These are phyloP conservation scores for Orgyia antiqua DNA, from an alignment of 2,888 invertebrate species.

Conservation along the genomic window DNA sequence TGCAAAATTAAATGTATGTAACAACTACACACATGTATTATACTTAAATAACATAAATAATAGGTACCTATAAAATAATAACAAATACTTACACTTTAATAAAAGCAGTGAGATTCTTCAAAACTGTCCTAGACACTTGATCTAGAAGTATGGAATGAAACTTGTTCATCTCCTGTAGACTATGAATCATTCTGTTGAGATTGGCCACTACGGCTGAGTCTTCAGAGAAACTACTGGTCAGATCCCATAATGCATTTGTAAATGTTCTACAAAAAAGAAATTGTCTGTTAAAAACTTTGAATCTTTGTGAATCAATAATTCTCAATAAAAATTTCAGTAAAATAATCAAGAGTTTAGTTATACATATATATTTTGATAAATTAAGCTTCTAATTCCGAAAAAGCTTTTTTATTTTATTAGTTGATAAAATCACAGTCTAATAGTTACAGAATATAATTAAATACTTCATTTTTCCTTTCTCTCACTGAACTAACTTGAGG, in stretches of 20 bases:
- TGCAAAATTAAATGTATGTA: no score
- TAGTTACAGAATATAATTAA: no score
- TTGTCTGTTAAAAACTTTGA: no score
- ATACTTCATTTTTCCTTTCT: no score
- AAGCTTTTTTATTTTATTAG: no score
- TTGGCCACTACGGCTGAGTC: constrained; percentile 90
- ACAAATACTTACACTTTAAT: constrained; percentile 86
- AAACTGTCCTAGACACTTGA: constrained; percentile 93
- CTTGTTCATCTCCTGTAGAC: constrained; percentile 94
- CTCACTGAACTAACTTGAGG: no score
- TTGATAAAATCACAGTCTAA: no score
- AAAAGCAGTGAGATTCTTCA: constrained; percentile 93
- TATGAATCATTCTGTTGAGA: constrained; percentile 80
- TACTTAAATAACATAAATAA: no score
- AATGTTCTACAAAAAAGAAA: constrained; percentile 79
- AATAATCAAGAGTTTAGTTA: no score
- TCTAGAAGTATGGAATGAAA: constrained; percentile 94
- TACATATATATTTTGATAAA: no score
- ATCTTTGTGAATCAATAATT: neutral
- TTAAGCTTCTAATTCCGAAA: no score
- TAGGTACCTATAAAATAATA: neutral
- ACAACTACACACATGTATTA: no score
- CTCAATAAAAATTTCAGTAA: neutral
- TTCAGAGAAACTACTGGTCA: constrained; percentile 91
- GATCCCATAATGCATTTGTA: constrained; percentile 92